phyloP scores from a whole-genome alignment of 2,888 invertebrate genomes.

The Ichneumoninae sp. region DNA sequence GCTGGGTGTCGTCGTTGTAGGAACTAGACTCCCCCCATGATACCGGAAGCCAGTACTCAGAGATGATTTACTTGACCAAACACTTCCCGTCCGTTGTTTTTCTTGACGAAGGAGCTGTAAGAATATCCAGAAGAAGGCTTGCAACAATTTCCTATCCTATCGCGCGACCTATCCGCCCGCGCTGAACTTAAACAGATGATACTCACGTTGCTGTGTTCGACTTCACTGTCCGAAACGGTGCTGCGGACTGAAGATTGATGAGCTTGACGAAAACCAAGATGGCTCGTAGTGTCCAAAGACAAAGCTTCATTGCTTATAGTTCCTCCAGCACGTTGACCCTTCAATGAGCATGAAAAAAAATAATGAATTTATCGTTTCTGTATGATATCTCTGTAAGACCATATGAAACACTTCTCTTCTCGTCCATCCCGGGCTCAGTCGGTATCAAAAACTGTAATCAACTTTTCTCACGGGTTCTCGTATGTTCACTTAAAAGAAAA shows the following conservation, averaged over 20 bases:
- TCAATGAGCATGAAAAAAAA: slow-evolving; percentile 71
- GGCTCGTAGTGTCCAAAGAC: slow-evolving; percentile 90
- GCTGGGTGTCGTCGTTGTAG: slow-evolving; percentile 93
- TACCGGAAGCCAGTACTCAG: slow-evolving; percentile 94
- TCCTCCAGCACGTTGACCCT: slow-evolving; percentile 78
- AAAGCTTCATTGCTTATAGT: slow-evolving; percentile 80
- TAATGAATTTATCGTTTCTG: neutral
- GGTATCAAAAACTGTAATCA: too few relatives aligned
- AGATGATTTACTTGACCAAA: slow-evolving; percentile 96
- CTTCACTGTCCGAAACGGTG: slow-evolving; percentile 97
- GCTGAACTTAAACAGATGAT: slow-evolving; percentile 65
- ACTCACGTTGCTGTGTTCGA: slow-evolving; percentile 95
- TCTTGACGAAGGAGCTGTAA: slow-evolving; percentile 88
- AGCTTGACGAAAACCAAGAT: slow-evolving; percentile 90
- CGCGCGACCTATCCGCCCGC: neutral
- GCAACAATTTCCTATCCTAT: neutral
- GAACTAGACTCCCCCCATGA: slow-evolving; percentile 93
- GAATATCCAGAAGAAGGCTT: neutral
- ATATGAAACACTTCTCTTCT: too few relatives aligned
- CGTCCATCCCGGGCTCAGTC: too few relatives aligned
- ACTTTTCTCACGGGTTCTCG: too few relatives aligned
- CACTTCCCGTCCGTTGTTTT: slow-evolving; percentile 93
- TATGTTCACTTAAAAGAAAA: too few relatives aligned
- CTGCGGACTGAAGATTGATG: slow-evolving; percentile 92
- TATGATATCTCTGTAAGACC: too few relatives aligned